Evolutionary conservation across 2,888 invertebrate genomes (phyloP), one percentile per base, ranked within the genome.

Genomic region (Ypsolopha scabrella): DNA sequence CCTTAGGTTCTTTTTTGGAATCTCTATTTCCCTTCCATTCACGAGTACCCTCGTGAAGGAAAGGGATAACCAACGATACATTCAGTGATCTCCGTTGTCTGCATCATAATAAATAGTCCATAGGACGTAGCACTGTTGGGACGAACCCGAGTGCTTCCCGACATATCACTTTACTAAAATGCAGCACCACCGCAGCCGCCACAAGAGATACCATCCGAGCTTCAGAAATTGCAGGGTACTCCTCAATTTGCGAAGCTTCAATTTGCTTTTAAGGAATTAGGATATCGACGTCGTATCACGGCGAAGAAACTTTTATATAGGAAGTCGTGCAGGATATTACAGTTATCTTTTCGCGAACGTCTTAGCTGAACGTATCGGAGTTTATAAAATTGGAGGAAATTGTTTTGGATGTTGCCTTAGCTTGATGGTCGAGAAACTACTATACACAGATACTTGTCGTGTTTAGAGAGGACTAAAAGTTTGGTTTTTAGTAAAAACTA

Each of bases 221-320:
- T 62, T 60, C 58, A 59, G 60, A 64, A 70, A 69, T 68, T 66
- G 64, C 67, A 62, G 57, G 63, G 24, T 61, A 67, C 63, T 63
- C 68, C 65, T 66, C 67, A 68, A 70, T 73, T 70, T 62, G 57
- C 57, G 57, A 57, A 57, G 65, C 67, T 63, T 62, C 67, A 71
- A 69, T 70, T 70, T 65, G 68, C 70, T 66, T 54, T 67, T 69
- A 68, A 61, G 62, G 54, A 63, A 65, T 61, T 61, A 59, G 55
- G 57, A 60, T 60, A 62, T 58, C 56, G 56, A 57, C 49, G 50
- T 52, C 51, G 37, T 36, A 35, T 36, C 35, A 10, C 46, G 35
- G 11, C 11, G 46, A 24, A 24, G 43, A 9, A 14, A 9, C 43
- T 9, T 43, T 43, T 43, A 43, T 43, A 43, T 43, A 43, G 8